Evolutionary conservation across 2,113 vertebrate species (phyloP), one percentile per base, ranked within the genome.

Genomic region (Odontesthes bonariensis): DNA sequence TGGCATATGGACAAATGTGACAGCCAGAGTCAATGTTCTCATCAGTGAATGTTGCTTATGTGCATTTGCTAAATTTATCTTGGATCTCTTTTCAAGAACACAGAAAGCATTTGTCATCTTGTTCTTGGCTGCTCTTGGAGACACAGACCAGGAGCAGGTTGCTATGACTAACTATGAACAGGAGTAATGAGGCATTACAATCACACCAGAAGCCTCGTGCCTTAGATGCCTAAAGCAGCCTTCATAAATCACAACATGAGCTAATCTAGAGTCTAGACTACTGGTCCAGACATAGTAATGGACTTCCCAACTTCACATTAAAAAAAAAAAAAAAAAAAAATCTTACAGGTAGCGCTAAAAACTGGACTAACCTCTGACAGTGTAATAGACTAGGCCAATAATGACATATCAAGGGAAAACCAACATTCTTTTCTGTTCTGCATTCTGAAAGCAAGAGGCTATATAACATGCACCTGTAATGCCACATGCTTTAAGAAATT

Each of bases 181-280:
- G 85, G 78, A 87, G 90, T 88, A 92, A 92, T 92, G 88, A 90
- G 91, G 90, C 87, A 90, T 91, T 91, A 88, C 90, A 91, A 91
- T 91, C 86, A 80, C 82, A 90, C 89, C 86, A 90, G 89, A 87
- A 88, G 85, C 83, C 79, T 92, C 86, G 72, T 87, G 88, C 86
- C 69, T 92, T 75, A 88, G 85, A 92, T 88, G 85, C 90, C 84
- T 90, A 72, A 74, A 83, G 81, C 85, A 85, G 78, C 85, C 73
- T 85, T 87, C 86, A 93, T 92, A 92, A 93, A 92, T 93, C 90
- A 92, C 73, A 86, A 85, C 70, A 74, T 81, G 75, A 87, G 86
- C 82, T 88, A 89, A 90, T 88, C 80, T 89, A 51, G 71, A 86
- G 90, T 92, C 88, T 92, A 92, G 91, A 92, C 92, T 77, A 81